phyloP scores from a whole-genome alignment of 1,140 invertebrate species.

The Homalodisca vitripennis region DNA sequence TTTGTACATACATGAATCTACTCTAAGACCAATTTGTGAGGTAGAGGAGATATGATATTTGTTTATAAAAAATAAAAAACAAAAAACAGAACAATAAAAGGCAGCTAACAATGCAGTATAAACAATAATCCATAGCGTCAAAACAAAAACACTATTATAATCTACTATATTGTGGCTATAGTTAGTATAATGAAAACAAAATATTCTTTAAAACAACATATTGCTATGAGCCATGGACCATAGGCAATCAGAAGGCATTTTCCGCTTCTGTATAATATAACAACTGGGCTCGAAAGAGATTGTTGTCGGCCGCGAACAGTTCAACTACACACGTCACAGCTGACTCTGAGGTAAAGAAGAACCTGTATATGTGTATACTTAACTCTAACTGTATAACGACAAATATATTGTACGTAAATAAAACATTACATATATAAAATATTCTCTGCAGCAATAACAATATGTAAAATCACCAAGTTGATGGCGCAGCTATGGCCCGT shows the following conservation, averaged over 20 bases:
- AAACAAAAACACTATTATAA: slow-evolving; percentile 32
- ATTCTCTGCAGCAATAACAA: slow-evolving; percentile 30
- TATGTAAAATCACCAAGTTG: slow-evolving; percentile 19
- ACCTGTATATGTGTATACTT: slow-evolving; percentile 12
- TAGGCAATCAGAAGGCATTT: neutral
- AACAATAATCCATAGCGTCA: slow-evolving; percentile 22
- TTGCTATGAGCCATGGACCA: slow-evolving; percentile 21
- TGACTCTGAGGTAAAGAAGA: slow-evolving; percentile 22
- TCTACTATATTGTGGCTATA: slow-evolving; percentile 31
- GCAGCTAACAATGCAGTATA: slow-evolving; percentile 19
- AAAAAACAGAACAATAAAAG: slow-evolving; percentile 27
- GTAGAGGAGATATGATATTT: slow-evolving; percentile 25
- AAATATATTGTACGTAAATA: slow-evolving; percentile 29
- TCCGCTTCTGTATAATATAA: slow-evolving; percentile 7
- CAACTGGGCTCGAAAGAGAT: neutral
- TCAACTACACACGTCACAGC: too few relatives aligned
- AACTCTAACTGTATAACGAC: slow-evolving; percentile 29
- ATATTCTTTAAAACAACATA: slow-evolving; percentile 25
- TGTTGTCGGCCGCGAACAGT: neutral
- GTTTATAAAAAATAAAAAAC: slow-evolving; percentile 16
- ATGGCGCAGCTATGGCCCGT: neutral
- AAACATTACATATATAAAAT: slow-evolving; percentile 29
- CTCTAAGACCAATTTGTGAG: slow-evolving; percentile 28
- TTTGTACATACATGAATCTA: slow-evolving; percentile 17
- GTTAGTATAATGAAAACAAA: slow-evolving; percentile 30